Percentiles rank a stretch among this genome's conserved stretches.
Evolutionary conservation across 1,140 invertebrate genomes (phyloP).

Genomic region (Chrysopa pallens): DNA sequence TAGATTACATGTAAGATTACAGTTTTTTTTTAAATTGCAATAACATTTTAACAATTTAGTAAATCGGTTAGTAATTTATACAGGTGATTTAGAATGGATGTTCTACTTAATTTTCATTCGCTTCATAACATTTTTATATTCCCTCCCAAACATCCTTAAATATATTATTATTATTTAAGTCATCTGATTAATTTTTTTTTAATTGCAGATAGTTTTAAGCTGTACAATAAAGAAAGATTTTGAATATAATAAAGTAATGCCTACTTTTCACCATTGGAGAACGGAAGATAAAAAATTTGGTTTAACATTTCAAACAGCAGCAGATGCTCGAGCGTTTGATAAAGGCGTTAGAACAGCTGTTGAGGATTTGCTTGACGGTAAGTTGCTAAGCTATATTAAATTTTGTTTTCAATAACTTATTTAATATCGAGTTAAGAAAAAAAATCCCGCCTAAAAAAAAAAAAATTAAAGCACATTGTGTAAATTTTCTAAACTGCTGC

Average conservation of each 20-base stretch:
- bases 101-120: no score
- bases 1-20: no score
- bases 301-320: slow-evolving; percentile 83
- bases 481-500: slow-evolving; percentile 39
- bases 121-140: no score
- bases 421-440: no score
- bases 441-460: no score
- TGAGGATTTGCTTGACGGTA: slow-evolving; percentile 82
- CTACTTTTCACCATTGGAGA: slow-evolving; percentile 94
- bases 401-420: no score
- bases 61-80: no score
- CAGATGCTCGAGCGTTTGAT: slow-evolving; percentile 86
- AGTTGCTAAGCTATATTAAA: slow-evolving; percentile 14
- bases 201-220: slow-evolving; percentile 70
- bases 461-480: slow-evolving; percentile 3
- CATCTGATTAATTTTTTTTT: slow-evolving; percentile 6
- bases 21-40: no score
- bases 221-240: slow-evolving; percentile 92
- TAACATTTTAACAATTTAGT: no score
- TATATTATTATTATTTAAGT: no score
- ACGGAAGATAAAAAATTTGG: slow-evolving; percentile 90
- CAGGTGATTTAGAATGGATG: no score
- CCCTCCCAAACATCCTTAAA: no score
- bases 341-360: slow-evolving; percentile 78
- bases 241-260: slow-evolving; percentile 95